Evolutionary conservation across 1,140 invertebrate genomes (phyloP).

Genomic region (Glossosoma conforme): DNA sequence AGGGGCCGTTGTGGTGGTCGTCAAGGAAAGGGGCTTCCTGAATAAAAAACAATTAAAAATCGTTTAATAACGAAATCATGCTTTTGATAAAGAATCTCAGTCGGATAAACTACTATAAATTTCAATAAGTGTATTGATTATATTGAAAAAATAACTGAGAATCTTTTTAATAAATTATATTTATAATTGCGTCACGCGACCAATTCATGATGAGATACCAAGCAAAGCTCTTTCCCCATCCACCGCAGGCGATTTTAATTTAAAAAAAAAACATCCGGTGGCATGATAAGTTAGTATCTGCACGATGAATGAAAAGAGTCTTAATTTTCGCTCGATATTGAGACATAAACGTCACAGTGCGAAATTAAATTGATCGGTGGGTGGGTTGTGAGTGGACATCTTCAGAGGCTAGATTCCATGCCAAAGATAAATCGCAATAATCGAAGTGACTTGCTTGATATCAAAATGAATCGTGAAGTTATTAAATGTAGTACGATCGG

Average conservation of each 20-base stretch:
- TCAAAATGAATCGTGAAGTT: conserved; percentile 28
- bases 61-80: neutral
- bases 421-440: conserved; percentile 24
- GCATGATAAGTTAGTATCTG: conserved; percentile 15
- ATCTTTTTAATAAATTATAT: conserved; percentile 13
- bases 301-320: neutral
- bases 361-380: conserved; percentile 25
- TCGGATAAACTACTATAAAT: conserved; percentile 2
- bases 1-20: conserved; percentile 50
- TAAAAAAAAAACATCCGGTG: neutral
- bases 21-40: conserved; percentile 50
- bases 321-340: too few species aligned
- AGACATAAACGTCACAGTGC: too few species aligned
- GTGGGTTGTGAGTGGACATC: conserved; percentile 22
- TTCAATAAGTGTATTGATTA: too few species aligned
- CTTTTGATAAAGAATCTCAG: conserved; percentile 23
- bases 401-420: conserved; percentile 32
- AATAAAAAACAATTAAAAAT: conserved; percentile 13
- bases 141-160: conserved; percentile 24
- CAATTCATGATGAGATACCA: conserved; percentile 47
- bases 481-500: conserved; percentile 13
- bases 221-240: conserved; percentile 54
- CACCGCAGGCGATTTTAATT: conserved; percentile 37
- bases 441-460: conserved; percentile 29
- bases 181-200: conserved; percentile 22